Conservation (phyloP, 2,797 vertebrate species). For the Diglossa cyanea region DNA sequence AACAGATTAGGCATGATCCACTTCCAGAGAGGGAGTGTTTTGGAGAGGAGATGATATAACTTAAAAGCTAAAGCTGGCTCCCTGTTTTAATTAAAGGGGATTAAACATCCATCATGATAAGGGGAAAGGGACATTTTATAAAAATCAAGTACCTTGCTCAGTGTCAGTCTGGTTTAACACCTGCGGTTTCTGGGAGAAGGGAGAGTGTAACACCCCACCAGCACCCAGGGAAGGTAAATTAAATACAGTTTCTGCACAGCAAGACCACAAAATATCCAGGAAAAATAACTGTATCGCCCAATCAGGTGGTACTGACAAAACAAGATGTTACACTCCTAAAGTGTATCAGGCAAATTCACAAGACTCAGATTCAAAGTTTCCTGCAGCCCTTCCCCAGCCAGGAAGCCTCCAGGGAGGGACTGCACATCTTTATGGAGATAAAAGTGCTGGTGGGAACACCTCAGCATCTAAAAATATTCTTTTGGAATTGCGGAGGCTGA, state of each 20-base stretch:
- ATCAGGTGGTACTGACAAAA: neutral
- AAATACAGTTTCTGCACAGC: neutral
- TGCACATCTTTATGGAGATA: neutral
- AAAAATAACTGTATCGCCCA: neutral
- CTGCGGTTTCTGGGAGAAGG: neutral
- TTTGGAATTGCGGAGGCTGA: neutral
- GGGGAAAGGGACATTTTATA: conserved; percentile 26
- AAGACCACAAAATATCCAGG: neutral
- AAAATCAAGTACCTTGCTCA: conserved; percentile 27
- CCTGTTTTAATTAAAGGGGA: conserved; percentile 44
- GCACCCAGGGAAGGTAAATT: neutral
- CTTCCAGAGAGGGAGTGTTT: conserved; percentile 33
- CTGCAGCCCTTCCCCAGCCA: neutral
- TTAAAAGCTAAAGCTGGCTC: conserved; percentile 50
- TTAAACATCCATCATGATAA: conserved; percentile 64
- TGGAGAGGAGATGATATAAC: conserved; percentile 40
- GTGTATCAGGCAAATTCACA: neutral
- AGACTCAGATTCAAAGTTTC: neutral
- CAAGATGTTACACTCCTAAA: neutral
- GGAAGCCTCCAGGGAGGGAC: neutral
- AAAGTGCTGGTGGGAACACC: neutral
- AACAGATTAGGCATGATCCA: conserved; percentile 62
- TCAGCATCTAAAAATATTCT: neutral
- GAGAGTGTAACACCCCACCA: neutral
- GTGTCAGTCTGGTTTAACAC: conserved; percentile 28